Conservation (phyloP, 1,140 invertebrate species). For the Drosophila murphyi region DNA sequence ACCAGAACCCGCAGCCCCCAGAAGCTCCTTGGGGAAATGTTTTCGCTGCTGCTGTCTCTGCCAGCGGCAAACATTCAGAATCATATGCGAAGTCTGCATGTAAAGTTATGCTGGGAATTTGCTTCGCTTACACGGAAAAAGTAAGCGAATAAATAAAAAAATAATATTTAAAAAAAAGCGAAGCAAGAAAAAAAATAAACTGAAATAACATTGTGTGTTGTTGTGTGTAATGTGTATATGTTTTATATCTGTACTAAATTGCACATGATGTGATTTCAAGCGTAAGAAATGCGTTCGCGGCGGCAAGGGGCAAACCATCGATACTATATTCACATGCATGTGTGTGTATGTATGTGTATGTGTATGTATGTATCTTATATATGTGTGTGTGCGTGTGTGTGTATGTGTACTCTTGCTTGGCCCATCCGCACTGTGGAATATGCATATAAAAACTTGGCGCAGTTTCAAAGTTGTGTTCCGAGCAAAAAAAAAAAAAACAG, state of each 20-base stretch:
- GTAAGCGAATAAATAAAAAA: conserved; percentile 33
- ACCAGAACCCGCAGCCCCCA: background rate
- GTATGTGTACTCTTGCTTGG: conserved; percentile 15
- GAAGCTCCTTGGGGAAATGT: conserved; percentile 52
- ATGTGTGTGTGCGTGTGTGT: background rate
- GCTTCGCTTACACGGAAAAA: conserved; percentile 38
- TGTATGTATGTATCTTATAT: conserved; percentile 3
- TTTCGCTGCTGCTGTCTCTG: conserved; percentile 42
- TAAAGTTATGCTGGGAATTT: conserved; percentile 76
- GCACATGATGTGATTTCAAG: conserved; percentile 80
- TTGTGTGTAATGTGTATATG: conserved; percentile 10
- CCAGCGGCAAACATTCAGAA: conserved; percentile 49
- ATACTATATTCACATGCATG: conserved; percentile 50
- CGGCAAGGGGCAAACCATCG: conserved; percentile 47
- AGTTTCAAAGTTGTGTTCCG: conserved; percentile 66
- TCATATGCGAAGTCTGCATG: conserved; percentile 54
- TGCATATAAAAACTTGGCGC: conserved; percentile 76
- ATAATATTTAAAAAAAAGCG: background rate
- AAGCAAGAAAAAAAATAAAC: background rate
- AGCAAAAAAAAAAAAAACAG: conserved; percentile 24
- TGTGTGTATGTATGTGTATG: background rate
- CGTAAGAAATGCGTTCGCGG: conserved; percentile 70
- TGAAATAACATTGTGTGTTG: conserved; percentile 25
- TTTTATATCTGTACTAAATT: conserved; percentile 74
- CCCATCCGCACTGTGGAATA: conserved; percentile 43